Percentiles rank a stretch among this genome's conserved stretches.
phyloP scores from a whole-genome alignment of 2,888 invertebrate genomes.

The Troides helena region DNA sequence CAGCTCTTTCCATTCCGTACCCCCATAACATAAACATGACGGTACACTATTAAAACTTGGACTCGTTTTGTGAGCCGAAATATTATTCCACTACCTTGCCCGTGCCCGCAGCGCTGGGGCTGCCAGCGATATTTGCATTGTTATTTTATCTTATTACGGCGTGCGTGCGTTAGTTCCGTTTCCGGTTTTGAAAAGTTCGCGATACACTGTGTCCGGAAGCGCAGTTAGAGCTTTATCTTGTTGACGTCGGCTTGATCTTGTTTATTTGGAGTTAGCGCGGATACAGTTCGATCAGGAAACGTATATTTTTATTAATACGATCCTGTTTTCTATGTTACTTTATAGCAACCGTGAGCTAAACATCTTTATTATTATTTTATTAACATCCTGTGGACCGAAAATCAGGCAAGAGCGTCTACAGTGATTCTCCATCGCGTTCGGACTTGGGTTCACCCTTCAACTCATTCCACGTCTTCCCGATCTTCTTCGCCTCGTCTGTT shows the following conservation, averaged over 20 bases:
- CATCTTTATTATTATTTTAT: too few relatives aligned
- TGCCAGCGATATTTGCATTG: constrained; percentile 69
- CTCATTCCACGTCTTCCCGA: too few relatives aligned
- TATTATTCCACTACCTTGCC: constrained; percentile 77
- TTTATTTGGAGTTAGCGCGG: constrained; percentile 9
- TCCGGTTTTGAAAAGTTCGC: constrained; percentile 39
- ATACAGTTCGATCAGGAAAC: constrained; percentile 24
- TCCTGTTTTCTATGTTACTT: constrained; percentile 18
- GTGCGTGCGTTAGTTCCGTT: constrained; percentile 40
- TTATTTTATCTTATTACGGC: constrained; percentile 60
- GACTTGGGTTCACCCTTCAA: too few relatives aligned
- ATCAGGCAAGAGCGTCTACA: too few relatives aligned
- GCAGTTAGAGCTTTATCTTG: constrained; percentile 26
- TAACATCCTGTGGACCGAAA: too few relatives aligned
- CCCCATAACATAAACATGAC: constrained; percentile 75
- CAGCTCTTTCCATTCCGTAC: constrained; percentile 53
- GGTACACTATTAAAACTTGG: constrained; percentile 79
- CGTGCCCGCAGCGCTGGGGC: constrained; percentile 63
- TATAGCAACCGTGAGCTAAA: too few relatives aligned
- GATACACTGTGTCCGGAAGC: constrained; percentile 38
- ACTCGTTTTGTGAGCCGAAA: constrained; percentile 79
- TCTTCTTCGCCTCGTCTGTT: too few relatives aligned
- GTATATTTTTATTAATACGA: constrained; percentile 25
- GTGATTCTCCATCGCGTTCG: too few relatives aligned
- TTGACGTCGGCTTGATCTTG: constrained; percentile 20